Evolutionary conservation across 2,113 vertebrate species (phyloP).

Genomic region (Sturnus vulgaris): DNA sequence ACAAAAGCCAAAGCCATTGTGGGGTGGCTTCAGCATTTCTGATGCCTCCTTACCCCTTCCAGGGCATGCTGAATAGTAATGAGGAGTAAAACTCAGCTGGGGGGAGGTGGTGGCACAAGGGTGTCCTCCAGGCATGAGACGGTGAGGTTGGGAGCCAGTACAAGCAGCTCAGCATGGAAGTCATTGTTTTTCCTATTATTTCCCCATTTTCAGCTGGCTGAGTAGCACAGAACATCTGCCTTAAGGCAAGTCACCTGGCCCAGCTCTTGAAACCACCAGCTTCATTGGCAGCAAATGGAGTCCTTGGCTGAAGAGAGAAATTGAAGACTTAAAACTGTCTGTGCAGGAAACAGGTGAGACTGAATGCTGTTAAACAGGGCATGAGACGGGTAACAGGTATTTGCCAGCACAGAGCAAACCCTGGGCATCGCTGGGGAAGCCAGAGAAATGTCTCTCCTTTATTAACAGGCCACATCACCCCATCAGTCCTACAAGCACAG

Average conservation of each 20-base stretch:
- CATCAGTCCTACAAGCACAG: not conserved
- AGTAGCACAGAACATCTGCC: constrained; percentile 17
- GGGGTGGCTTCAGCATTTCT: not conserved
- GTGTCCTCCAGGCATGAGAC: not conserved
- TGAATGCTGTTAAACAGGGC: not conserved
- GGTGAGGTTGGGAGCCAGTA: not conserved
- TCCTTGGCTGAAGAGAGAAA: not conserved
- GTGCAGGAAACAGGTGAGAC: not conserved
- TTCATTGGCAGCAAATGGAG: constrained; percentile 17
- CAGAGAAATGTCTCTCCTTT: not conserved
- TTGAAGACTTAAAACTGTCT: not conserved
- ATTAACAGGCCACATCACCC: not conserved
- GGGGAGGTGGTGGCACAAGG: not conserved
- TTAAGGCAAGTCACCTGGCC: constrained; percentile 30
- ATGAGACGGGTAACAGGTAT: not conserved
- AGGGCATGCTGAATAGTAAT: not conserved
- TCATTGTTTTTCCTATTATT: constrained; percentile 19
- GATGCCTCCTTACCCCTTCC: not conserved
- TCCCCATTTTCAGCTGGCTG: not conserved
- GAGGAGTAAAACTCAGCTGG: not conserved
- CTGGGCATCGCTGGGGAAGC: accelerated
- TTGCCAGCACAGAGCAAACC: not conserved
- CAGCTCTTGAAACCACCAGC: not conserved
- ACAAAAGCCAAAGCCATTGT: not conserved
- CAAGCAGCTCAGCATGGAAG: not conserved